These are phyloP conservation scores for Phyllostomus discolor DNA, from an alignment of 2,113 vertebrate species.

Conservation along the genomic window DNA sequence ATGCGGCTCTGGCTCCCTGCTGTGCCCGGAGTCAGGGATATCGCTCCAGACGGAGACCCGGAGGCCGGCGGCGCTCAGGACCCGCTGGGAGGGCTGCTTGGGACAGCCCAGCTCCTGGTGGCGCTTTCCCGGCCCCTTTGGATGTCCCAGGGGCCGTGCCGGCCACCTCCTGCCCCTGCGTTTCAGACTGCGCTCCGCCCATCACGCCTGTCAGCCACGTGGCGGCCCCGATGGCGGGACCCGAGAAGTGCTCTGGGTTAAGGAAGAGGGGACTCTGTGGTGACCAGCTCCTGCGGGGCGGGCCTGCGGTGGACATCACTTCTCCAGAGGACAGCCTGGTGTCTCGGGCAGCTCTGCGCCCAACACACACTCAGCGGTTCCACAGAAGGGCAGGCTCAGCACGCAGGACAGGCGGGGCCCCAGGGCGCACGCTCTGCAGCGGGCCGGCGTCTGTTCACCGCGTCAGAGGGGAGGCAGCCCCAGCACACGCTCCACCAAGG, in stretches of 20 bases:
- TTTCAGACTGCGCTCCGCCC: background rate
- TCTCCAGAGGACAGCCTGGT: background rate
- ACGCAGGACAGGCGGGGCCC: background rate
- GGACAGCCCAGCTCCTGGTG: background rate
- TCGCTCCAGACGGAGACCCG: rapidly evolving
- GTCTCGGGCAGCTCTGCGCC: background rate
- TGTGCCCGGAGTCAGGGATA: background rate
- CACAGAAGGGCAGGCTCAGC: background rate
- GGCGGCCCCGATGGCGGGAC: background rate
- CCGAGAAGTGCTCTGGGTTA: background rate
- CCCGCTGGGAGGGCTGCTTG: rapidly evolving
- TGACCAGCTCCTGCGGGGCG: background rate
- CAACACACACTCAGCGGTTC: background rate
- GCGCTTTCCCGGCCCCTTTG: background rate
- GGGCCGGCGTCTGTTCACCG: background rate
- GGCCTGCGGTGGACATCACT: background rate
- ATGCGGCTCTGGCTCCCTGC: background rate
- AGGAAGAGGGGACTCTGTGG: background rate
- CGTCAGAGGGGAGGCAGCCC: background rate
- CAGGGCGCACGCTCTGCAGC: background rate
- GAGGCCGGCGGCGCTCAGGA: background rate
- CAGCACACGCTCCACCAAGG: background rate
- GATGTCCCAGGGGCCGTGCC: rapidly evolving
- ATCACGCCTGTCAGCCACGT: rapidly evolving
- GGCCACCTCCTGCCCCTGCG: background rate